Percentiles rank a stretch among this genome's conserved stretches.
phyloP scores from a whole-genome alignment of 2,888 invertebrate species.

The Pegoplata infirma region DNA sequence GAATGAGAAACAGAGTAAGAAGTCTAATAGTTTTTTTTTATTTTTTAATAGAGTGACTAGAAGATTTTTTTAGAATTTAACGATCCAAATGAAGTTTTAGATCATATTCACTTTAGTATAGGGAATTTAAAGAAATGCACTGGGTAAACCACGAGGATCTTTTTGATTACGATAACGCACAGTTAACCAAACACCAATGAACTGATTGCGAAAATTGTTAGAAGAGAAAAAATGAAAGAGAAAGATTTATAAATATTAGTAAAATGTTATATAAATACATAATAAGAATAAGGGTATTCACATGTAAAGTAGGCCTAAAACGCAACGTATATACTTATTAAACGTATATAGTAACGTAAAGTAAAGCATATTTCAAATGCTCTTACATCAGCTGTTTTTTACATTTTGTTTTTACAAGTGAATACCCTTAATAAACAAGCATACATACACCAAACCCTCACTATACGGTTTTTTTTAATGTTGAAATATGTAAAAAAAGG shows the following conservation, averaged over 20 bases:
- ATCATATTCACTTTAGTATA: background rate
- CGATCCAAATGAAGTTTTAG: background rate
- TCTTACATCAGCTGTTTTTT: too few species aligned
- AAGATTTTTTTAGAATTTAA: conserved; percentile 11
- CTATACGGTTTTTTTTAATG: too few species aligned
- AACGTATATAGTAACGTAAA: too few species aligned
- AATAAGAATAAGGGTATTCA: conserved; percentile 14
- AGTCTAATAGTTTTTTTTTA: conserved; percentile 1
- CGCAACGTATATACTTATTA: background rate
- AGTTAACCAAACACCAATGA: conserved; percentile 91
- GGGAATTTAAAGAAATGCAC: conserved; percentile 92
- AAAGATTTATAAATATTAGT: conserved; percentile 16
- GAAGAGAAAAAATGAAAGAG: background rate
- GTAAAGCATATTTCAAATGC: too few species aligned
- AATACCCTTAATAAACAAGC: conserved; percentile 19
- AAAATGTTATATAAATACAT: background rate
- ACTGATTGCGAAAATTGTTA: conserved; percentile 81
- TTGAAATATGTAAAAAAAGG: too few species aligned
- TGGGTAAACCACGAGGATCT: conserved; percentile 97
- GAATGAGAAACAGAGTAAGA: conserved; percentile 2
- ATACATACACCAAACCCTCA: too few species aligned
- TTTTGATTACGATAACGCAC: conserved; percentile 98
- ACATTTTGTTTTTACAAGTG: too few species aligned
- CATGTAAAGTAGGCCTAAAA: background rate
- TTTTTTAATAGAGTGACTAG: conserved; percentile 27